These are phyloP conservation scores for Anguilla japonica DNA, from an alignment of 2,113 vertebrate genomes.

Conservation along the genomic window DNA sequence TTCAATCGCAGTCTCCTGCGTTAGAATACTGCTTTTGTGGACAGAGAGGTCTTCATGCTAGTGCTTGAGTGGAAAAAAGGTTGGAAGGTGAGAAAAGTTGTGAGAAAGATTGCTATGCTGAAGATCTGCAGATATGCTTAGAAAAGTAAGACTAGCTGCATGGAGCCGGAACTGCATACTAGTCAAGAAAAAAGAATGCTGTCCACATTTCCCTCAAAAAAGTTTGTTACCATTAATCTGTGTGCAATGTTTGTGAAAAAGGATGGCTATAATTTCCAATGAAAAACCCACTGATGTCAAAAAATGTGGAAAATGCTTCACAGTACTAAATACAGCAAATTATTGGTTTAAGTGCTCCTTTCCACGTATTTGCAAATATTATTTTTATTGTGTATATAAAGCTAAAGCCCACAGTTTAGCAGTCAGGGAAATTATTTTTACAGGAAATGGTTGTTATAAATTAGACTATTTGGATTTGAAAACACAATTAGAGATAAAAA, in stretches of 20 bases:
- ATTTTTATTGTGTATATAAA: neutral
- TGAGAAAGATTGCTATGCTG: neutral
- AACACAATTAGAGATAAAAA: constrained; percentile 50
- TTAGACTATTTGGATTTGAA: constrained; percentile 43
- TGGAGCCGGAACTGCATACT: too few relatives aligned
- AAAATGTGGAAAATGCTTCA: neutral
- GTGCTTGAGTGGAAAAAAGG: neutral
- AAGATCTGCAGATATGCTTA: neutral
- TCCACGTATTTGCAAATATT: neutral
- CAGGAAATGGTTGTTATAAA: constrained; percentile 37
- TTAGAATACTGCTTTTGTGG: constrained; percentile 55
- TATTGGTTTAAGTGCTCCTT: neutral
- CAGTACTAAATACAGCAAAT: neutral
- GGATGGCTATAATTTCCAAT: neutral
- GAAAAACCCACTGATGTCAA: constrained; percentile 14
- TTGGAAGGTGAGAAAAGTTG: neutral
- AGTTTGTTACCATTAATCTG: neutral
- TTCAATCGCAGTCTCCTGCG: constrained; percentile 51
- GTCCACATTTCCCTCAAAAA: neutral
- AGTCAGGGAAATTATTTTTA: constrained; percentile 18
- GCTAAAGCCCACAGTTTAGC: neutral
- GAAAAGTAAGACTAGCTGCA: too few relatives aligned
- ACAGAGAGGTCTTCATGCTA: constrained; percentile 39
- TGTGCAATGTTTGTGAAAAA: neutral
- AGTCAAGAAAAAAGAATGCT: too few relatives aligned